phyloP scores from a whole-genome alignment of 92 coral and sea anemone genomes.

The Epizoanthus scotinus region DNA sequence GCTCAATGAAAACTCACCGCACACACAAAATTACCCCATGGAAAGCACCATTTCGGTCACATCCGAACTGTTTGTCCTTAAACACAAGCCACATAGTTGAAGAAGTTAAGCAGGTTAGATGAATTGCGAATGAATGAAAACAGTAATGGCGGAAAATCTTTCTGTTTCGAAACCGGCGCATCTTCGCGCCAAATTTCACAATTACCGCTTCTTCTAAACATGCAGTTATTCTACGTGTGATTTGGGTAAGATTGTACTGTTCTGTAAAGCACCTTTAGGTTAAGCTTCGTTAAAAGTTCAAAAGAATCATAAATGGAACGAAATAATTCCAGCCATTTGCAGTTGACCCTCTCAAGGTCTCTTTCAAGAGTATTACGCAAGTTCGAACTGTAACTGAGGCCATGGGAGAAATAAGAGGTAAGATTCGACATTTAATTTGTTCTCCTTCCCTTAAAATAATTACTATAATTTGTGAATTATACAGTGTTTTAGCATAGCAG shows the following conservation, averaged over 20 bases:
- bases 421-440: too few relatives aligned
- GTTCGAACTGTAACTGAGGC: background rate
- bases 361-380: constrained; percentile 30
- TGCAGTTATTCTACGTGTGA: background rate
- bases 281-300: background rate
- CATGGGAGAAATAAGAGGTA: background rate
- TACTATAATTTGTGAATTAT: background rate
- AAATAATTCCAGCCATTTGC: constrained; percentile 17
- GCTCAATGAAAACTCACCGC: constrained; percentile 10
- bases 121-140: constrained; percentile 42
- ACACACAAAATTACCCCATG: background rate
- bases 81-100: constrained; percentile 12
- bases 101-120: constrained; percentile 1
- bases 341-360: background rate
- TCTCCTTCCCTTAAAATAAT: background rate
- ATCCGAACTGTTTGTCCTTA: background rate
- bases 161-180: constrained; percentile 45
- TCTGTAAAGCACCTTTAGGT: constrained; percentile 13
- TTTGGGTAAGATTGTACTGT: constrained; percentile 1
- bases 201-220: constrained; percentile 29
- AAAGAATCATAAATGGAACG: constrained; percentile 32
- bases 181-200: constrained; percentile 44
- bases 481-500: background rate
- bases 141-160: constrained; percentile 39
- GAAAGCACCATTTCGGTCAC: background rate